Conservation (phyloP, 2,797 vertebrate genomes). For the Sebastes jordani region DNA sequence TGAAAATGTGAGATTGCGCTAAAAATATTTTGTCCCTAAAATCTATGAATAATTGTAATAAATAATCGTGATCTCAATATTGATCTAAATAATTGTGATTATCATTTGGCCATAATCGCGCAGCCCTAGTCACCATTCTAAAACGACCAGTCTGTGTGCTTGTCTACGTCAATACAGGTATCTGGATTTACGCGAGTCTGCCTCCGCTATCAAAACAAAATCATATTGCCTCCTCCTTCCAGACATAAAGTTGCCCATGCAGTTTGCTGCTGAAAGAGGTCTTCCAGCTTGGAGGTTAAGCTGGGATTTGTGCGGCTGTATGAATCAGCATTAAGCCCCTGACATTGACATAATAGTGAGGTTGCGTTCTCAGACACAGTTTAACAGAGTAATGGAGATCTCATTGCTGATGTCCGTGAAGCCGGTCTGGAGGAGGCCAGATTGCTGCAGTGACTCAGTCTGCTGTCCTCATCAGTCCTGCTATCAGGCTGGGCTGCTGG, state of each 20-base stretch:
- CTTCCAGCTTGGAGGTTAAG: constrained; percentile 73
- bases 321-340: constrained; percentile 81
- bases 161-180: neutral
- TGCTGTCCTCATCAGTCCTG: constrained; percentile 69
- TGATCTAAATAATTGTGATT: neutral
- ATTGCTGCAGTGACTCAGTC: constrained; percentile 53
- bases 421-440: constrained; percentile 60
- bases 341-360: constrained; percentile 81
- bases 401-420: constrained; percentile 76
- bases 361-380: constrained; percentile 75
- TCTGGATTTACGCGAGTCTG: neutral
- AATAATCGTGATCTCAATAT: too few species aligned
- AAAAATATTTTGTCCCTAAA: too few species aligned
- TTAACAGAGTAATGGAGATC: constrained; percentile 83
- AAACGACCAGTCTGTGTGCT: neutral
- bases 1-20: accelerated
- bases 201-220: constrained; percentile 49
- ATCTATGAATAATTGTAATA: too few species aligned
- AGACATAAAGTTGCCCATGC: constrained; percentile 47
- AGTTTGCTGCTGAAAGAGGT: constrained; percentile 53
- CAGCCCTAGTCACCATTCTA: neutral
- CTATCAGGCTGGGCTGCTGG: constrained; percentile 51
- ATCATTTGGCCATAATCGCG: neutral
- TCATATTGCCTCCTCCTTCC: constrained; percentile 47
- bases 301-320: constrained; percentile 76